Conservation (phyloP, 2,113 vertebrate species). For the Esox niger region DNA sequence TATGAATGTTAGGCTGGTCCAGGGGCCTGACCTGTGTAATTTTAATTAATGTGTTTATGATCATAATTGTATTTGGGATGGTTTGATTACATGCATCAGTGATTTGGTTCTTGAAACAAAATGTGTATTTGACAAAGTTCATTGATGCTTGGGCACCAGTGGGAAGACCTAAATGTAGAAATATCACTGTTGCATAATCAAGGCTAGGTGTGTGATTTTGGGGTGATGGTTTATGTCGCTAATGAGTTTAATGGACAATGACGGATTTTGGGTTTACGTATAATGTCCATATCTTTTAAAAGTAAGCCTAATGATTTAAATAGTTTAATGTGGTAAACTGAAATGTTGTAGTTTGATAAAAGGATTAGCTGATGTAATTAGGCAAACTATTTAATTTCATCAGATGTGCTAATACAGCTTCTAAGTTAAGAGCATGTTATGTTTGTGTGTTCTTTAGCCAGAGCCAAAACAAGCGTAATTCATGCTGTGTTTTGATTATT, state of each 20-base stretch:
- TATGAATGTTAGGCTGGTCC: too few relatives aligned
- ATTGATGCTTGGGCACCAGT: background rate
- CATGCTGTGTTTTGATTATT: background rate
- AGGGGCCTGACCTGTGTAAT: too few relatives aligned
- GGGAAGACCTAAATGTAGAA: background rate
- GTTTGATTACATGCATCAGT: background rate
- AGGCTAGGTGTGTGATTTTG: background rate
- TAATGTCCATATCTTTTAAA: background rate
- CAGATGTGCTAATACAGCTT: too few relatives aligned
- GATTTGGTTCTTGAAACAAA: background rate
- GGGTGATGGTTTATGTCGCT: background rate
- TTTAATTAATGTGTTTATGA: background rate
- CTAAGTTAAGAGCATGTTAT: background rate
- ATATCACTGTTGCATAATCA: background rate
- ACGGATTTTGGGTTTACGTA: background rate
- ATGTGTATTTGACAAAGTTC: background rate
- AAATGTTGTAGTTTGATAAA: too few relatives aligned
- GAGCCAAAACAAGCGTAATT: background rate
- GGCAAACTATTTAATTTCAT: too few relatives aligned
- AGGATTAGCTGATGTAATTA: too few relatives aligned
- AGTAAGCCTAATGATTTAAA: too few relatives aligned
- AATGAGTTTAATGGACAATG: too few relatives aligned
- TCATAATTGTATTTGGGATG: background rate
- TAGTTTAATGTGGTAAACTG: too few relatives aligned
- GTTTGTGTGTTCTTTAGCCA: background rate